Evolutionary conservation across 2,113 vertebrate species (phyloP), one percentile per base, ranked within the genome.

Genomic region (Herpetotheres cachinnans): DNA sequence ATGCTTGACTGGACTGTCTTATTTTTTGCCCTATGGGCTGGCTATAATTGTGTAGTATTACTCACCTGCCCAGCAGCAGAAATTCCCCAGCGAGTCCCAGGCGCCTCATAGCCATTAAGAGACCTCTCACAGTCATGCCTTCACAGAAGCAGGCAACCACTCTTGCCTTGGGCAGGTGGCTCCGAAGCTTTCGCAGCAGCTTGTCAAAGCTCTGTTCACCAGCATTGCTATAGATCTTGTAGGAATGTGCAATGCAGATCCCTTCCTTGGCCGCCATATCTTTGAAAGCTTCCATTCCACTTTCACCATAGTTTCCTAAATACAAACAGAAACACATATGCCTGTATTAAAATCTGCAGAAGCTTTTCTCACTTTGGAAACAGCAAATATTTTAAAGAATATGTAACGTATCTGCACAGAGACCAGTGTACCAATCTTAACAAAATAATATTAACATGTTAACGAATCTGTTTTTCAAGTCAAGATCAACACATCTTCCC

Each of bases 171-270:
- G 99, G 99, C 95, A 99, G 97, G 90, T 99, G 99, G 55, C 98
- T 98, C 27, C 98, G 97, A 59, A 99, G 98, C 77, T 99, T 99
- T 92, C 98, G 97, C 96, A 99, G 97, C 92, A 99, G 97, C 30
- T 99, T 99, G 95, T 99, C 99, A 29, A 99, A 99, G 95, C 98
- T 99, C 96, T 99, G 99, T 56, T 99, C 98, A 4, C 99, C 99
- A 6, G 99, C 99, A 5, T 99, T 99, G 98, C 99, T 99, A 98
- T 99, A 99, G 97, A 99, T 99, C 98, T 99, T 99, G 97, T 99
- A 99, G 32, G 99, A 99, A 94, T 99, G 99, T 9, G 99, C 99
- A 38, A 99, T 99, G 94, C 99, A 99, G 97, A 99, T 99, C 17
- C 99, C 99, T 97, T 99, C 99, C 93, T 99, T 99, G 74, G 98